Evolutionary conservation across 2,113 vertebrate species (phyloP).

Genomic region (Syrmaticus mikado): DNA sequence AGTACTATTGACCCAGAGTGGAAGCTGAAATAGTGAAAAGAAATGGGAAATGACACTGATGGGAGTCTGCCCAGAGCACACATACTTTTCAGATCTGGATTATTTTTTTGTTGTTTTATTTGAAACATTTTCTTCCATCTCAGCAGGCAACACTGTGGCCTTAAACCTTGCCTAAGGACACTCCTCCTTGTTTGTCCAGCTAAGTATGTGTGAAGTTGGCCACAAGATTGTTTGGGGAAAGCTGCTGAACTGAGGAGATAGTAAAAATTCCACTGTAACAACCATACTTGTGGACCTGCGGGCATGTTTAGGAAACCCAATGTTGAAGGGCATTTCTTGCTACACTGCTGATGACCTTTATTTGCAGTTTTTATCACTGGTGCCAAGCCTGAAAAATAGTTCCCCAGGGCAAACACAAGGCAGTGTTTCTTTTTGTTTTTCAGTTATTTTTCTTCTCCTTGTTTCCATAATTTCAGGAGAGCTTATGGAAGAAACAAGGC

Average conservation of each 20-base stretch:
- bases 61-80: background rate
- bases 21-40: background rate
- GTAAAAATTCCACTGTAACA: background rate
- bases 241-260: background rate
- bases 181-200: background rate
- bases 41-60: background rate
- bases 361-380: background rate
- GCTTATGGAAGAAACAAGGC: background rate
- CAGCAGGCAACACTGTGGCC: background rate
- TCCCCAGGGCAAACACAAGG: background rate
- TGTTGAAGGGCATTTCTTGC: background rate
- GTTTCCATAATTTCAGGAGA: background rate
- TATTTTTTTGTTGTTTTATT: background rate
- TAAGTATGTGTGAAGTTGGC: background rate
- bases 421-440: constrained; percentile 9
- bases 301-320: background rate
- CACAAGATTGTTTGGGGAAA: background rate
- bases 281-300: background rate
- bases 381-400: background rate
- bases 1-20: background rate
- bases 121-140: background rate
- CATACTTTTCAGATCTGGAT: background rate
- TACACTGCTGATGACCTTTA: background rate
- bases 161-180: background rate
- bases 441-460: constrained; percentile 1